These are phyloP conservation scores for Parasteatoda lunata DNA, from an alignment of 2,888 invertebrate genomes.

Conservation along the genomic window DNA sequence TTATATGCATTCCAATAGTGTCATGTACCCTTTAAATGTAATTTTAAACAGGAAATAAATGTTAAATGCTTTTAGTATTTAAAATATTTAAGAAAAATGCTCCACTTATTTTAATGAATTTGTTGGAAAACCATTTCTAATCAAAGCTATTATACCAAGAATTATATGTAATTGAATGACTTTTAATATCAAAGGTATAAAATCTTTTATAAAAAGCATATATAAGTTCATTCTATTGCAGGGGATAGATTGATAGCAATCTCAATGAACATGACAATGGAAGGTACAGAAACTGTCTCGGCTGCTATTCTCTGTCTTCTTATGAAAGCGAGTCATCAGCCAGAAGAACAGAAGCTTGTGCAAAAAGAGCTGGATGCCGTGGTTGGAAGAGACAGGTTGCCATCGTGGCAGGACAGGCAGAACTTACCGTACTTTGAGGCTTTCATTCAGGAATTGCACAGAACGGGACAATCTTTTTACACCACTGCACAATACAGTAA, in stretches of 20 bases:
- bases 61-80: too few relatives aligned
- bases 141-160: too few relatives aligned
- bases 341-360: conserved; percentile 78
- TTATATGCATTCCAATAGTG: too few relatives aligned
- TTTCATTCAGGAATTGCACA: conserved; percentile 21
- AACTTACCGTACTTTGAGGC: conserved; percentile 82
- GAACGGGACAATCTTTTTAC: not conserved
- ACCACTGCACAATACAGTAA: conserved; percentile 8
- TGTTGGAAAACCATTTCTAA: too few relatives aligned
- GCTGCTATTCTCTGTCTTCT: conserved; percentile 73
- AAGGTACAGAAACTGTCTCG: conserved; percentile 61
- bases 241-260: conserved; percentile 15
- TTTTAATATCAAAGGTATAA: too few relatives aligned
- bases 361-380: conserved; percentile 79
- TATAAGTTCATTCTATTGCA: not conserved
- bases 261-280: conserved; percentile 19
- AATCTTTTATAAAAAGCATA: too few relatives aligned
- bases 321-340: conserved; percentile 78
- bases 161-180: too few relatives aligned
- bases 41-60: too few relatives aligned
- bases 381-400: conserved; percentile 78
- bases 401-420: conserved; percentile 78
- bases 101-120: too few relatives aligned
- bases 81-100: too few relatives aligned
- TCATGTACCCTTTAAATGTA: too few relatives aligned